These are phyloP conservation scores for Steinernema feltiae DNA, from an alignment of 1,140 invertebrate genomes.

Conservation along the genomic window DNA sequence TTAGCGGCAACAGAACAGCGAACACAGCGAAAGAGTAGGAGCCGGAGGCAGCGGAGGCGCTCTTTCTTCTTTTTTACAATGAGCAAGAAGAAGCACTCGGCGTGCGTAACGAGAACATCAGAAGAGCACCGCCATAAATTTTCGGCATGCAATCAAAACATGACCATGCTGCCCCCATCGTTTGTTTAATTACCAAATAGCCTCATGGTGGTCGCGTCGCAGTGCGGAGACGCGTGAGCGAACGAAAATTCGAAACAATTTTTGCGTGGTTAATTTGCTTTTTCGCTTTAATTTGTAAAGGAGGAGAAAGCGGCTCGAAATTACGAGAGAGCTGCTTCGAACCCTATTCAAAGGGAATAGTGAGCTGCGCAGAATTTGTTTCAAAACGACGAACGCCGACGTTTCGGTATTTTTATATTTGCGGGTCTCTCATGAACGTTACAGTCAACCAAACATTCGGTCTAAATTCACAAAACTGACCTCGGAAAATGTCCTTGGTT, in stretches of 20 bases:
- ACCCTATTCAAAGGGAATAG: too few relatives aligned
- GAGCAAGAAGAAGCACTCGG: too few relatives aligned
- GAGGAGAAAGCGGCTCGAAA: too few relatives aligned
- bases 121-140: not conserved
- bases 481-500: not conserved
- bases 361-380: too few relatives aligned
- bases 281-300: too few relatives aligned
- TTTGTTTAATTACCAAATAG: conserved; percentile 12
- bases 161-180: not conserved
- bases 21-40: not conserved
- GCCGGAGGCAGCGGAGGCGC: too few relatives aligned
- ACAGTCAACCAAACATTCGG: not conserved
- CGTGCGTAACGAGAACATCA: not conserved
- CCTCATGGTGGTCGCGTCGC: not conserved
- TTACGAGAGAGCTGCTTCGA: too few relatives aligned
- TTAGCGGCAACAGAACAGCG: not conserved
- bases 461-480: not conserved
- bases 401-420: not conserved
- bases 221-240: not conserved
- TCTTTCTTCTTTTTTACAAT: too few relatives aligned
- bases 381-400: too few relatives aligned
- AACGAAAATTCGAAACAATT: not conserved
- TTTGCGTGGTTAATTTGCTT: not conserved
- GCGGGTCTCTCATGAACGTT: not conserved
- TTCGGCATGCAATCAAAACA: not conserved